phyloP scores from a whole-genome alignment of 1,140 invertebrate genomes.

The Nymphalis io region DNA sequence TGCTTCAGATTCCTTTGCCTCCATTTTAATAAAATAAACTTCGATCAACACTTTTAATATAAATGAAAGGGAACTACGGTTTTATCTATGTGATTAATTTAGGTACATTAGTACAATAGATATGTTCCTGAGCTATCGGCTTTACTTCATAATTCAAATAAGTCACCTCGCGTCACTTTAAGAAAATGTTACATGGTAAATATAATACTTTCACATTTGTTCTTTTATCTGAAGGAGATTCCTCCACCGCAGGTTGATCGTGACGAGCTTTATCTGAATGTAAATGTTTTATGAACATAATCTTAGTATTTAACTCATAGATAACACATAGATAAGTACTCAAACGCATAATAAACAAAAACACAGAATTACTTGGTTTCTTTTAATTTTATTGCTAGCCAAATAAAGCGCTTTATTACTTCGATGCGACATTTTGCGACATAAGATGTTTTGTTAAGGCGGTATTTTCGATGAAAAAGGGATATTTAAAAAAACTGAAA shows the following conservation, averaged over 20 bases:
- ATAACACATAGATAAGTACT: slow-evolving; percentile 47
- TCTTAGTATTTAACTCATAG: slow-evolving; percentile 46
- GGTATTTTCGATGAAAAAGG: no score
- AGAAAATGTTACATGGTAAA: background rate
- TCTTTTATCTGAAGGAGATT: slow-evolving; percentile 4
- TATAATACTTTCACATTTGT: background rate
- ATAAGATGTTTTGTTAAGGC: background rate
- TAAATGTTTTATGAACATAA: slow-evolving; percentile 54
- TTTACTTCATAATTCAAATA: background rate
- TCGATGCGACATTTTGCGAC: background rate
- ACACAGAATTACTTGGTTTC: slow-evolving; percentile 2
- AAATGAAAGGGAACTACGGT: background rate
- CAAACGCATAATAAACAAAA: slow-evolving; percentile 16
- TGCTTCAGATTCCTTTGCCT: slow-evolving; percentile 29
- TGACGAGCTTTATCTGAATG: slow-evolving; percentile 34
- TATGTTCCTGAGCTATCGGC: background rate
- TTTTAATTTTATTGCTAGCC: background rate
- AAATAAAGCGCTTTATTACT: background rate
- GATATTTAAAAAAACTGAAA: no score
- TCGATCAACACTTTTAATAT: background rate
- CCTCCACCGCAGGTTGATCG: background rate
- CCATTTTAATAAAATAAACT: slow-evolving; percentile 21
- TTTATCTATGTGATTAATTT: background rate
- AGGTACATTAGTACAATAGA: background rate
- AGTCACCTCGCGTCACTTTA: background rate